Conservation (phyloP, 1,140 invertebrate species). For the Megathymus violae region DNA sequence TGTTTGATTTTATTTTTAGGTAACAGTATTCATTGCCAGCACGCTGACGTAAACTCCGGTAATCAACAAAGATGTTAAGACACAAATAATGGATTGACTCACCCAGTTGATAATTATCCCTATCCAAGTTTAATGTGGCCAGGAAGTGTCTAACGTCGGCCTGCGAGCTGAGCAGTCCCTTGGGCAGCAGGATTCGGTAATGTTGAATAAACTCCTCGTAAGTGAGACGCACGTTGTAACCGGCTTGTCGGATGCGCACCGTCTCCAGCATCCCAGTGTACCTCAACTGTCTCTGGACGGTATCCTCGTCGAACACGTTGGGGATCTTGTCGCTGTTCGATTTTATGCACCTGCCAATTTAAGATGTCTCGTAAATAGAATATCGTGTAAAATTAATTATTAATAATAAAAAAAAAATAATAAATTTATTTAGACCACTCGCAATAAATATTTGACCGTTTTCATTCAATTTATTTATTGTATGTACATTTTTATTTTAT, state of each 20-base stretch:
- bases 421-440: too few species aligned
- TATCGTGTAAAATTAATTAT: too few species aligned
- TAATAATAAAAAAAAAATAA: too few species aligned
- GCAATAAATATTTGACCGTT: too few species aligned
- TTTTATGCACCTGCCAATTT: conserved; percentile 91
- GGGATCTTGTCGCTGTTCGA: conserved; percentile 96
- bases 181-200: conserved; percentile 95
- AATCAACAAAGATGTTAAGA: too few species aligned
- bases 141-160: conserved; percentile 92
- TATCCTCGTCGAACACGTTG: conserved; percentile 96
- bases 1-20: too few species aligned
- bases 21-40: too few species aligned
- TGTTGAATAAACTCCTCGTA: conserved; percentile 98
- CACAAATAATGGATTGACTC: too few species aligned
- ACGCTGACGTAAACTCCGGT: too few species aligned
- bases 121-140: conserved; percentile 90
- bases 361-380: too few species aligned
- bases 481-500: too few species aligned
- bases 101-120: conserved; percentile 96
- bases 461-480: too few species aligned
- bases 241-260: conserved; percentile 96
- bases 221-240: conserved; percentile 96
- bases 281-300: conserved; percentile 93
- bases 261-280: conserved; percentile 99
- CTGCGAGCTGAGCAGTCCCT: conserved; percentile 92